Base-by-base conservation (phyloP, 1,140 invertebrate species). In the Diorhabda elongata region DNA sequence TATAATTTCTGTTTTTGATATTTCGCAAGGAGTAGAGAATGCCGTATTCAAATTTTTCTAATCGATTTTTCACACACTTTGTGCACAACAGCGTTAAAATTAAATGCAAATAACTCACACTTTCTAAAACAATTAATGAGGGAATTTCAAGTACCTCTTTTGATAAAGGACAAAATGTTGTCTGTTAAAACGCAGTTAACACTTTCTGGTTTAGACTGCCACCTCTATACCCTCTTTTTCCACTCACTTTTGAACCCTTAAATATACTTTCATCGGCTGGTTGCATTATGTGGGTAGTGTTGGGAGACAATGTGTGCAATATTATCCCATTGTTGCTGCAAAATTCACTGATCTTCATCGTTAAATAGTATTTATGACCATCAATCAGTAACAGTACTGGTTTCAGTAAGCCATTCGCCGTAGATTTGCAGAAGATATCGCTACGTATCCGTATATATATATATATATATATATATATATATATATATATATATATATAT, bases 231-330 rank as follows among this genome's bases (percentile, higher is more conserved):
- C 6, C 68, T 69, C 64, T 75, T 74, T 70, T 77, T 80, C 81
- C 80, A 82, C 56, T 74, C 59, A 3, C 45, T 63, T 74, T 81
- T 81, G 41, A 81, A 42, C 45, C 75, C 73, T 67, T 70, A 63
- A 82, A 84, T 3, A 82, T 73, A 58, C 70, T 61, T 42, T 83
- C 79, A 69, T 82, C 79, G n/a, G 80, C 76, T 9, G 81, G 80
- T 67, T 83, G 81, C 52, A 83, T 67, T 4, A 83, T 77, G 68
- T 83, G 82, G 5, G 82, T 82, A 5, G 80, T 72, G 71, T 82
- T 83, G 1, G 82, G 80, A 5, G 74, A 75, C 5, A 84, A 72
- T n/a, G 78, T 76, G 52, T 81, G 78, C 56, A 84, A 69, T 66
- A 82, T 77, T 52, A 82, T 82, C 44, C 68, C 64, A 72, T 81